Conservation (phyloP, 2,797 vertebrate species). For the Sebastolobus altivelis region DNA sequence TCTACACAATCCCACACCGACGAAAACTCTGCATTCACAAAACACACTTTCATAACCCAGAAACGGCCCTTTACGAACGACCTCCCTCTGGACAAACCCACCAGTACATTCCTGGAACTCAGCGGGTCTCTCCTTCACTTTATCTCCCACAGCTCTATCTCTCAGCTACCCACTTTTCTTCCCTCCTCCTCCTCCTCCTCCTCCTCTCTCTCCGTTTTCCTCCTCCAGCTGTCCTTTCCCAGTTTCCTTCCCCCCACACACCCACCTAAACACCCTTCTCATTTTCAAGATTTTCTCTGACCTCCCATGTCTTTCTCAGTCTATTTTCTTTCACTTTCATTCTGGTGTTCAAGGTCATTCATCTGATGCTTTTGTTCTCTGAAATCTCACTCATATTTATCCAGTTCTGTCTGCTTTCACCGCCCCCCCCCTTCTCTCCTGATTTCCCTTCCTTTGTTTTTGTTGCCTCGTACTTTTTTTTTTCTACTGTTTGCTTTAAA, state of each 20-base stretch:
- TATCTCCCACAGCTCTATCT: constrained; percentile 63
- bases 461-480: constrained; percentile 29
- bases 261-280: constrained; percentile 35
- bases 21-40: constrained; percentile 45
- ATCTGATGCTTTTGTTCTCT: neutral
- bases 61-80: constrained; percentile 45
- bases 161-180: constrained; percentile 10
- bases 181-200: constrained; percentile 2
- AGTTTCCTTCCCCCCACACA: constrained; percentile 19
- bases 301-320: constrained; percentile 4
- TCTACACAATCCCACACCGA: constrained; percentile 10
- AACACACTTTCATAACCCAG: constrained; percentile 57
- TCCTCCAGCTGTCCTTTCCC: constrained; percentile 50
- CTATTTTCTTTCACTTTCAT: constrained; percentile 49
- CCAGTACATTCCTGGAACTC: constrained; percentile 73
- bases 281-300: constrained; percentile 23
- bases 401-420: neutral
- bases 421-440: constrained; percentile 15
- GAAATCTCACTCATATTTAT: constrained; percentile 32
- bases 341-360: constrained; percentile 29
- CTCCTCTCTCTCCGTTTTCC: constrained; percentile 19
- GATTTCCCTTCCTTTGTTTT: constrained; percentile 57
- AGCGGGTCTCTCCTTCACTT: constrained; percentile 59
- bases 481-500: constrained; percentile 45
- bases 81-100: constrained; percentile 57